phyloP scores from a whole-genome alignment of 2,113 vertebrate species.

The Willisornis vidua region DNA sequence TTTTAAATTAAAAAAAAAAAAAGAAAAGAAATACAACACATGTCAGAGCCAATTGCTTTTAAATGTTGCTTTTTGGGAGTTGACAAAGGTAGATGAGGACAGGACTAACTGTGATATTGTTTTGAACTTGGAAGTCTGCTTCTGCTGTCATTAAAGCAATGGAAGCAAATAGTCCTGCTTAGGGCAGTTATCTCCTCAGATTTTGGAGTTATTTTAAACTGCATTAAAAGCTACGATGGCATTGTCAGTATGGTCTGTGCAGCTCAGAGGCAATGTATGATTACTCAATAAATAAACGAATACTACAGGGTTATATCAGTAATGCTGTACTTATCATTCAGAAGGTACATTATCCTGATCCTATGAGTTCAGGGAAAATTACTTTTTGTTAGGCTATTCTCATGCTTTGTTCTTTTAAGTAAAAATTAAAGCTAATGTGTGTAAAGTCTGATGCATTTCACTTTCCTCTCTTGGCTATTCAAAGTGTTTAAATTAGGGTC shows the following conservation, averaged over 20 bases:
- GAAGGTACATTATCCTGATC: not conserved
- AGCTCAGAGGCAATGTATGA: not conserved
- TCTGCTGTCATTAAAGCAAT: not conserved
- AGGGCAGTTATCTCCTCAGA: not conserved
- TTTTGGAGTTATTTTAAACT: conserved; percentile 3
- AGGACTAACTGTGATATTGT: not conserved
- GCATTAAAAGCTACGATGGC: not conserved
- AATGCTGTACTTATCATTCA: not conserved
- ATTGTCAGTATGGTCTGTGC: not conserved
- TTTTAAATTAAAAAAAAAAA: too few species aligned
- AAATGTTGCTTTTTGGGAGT: not conserved
- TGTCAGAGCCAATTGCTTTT: not conserved
- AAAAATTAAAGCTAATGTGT: not conserved
- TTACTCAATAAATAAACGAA: not conserved
- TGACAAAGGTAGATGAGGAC: not conserved
- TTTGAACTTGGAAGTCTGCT: not conserved
- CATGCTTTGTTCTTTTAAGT: not conserved
- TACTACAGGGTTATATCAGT: not conserved
- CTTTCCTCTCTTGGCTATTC: not conserved
- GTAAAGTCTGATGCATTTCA: not conserved
- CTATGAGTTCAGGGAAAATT: not conserved
- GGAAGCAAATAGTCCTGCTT: not conserved
- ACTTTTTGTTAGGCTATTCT: not conserved
- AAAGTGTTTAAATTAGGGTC: not conserved
- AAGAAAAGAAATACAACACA: not conserved